Base-by-base conservation (phyloP, 2,113 vertebrate genomes). In the Castor canadensis region DNA sequence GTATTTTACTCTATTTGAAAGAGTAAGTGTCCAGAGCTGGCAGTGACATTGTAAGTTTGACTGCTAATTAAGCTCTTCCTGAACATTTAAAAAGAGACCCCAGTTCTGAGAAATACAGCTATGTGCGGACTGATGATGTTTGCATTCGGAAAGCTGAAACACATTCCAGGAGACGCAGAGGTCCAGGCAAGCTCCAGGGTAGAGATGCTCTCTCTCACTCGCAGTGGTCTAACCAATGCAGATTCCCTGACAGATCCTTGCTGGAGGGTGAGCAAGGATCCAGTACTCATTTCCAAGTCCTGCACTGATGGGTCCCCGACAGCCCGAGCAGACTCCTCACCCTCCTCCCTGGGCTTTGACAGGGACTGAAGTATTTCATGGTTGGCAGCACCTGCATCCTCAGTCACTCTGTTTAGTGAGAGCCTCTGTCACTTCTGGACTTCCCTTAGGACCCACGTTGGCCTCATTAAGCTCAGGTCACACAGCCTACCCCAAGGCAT, bases 141-240 rank as follows among this genome's bases (percentile, higher is more conserved):
- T 19, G 17, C 26, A 43, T 7, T 67, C 72, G 56, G 62, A 58
- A 75, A 79, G 43, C 9, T 1, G 26, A 10, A 24, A 54, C 56
- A 0, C 6, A 1, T 15, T 17, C 24, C 9, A 35, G 43, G 22
- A 71, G 69, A 26, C 3, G 40, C 19, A 1, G 3, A 2, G 17
- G 72, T 52, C 7, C 12, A 1, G 58, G 62, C 10, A 28, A 45
- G 28, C 16, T 32, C 16, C 60, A n/a, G 19, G 24, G 12, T 1
- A 28, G 45, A 45, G 30, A 9, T 19, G 5, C 19, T 71, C 17
- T 10, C 35, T 17, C 28, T 73, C 17, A 5, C 0, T 1, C 22
- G 24, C 58, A 60, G 16, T 72, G 58, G 79, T 56, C 32, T 71
- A n/a, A 40, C 80, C 52, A 22, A 6, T 1, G 10, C n/a, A 32